Percentiles rank a stretch among this genome's conserved stretches.
Conservation (phyloP, 2,113 vertebrate genomes). For the Galemys pyrenaicus region DNA sequence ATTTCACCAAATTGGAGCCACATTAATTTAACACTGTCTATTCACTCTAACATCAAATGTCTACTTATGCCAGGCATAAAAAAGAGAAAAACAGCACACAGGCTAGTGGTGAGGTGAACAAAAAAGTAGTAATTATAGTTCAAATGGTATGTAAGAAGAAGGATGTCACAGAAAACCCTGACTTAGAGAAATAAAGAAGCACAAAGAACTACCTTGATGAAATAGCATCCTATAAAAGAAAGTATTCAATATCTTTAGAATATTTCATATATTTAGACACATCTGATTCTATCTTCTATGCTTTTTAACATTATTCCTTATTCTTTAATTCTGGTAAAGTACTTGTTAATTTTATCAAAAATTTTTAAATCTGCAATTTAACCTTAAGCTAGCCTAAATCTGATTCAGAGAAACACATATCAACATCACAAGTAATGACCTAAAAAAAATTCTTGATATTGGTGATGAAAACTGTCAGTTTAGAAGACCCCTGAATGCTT, state of each 20-base stretch:
- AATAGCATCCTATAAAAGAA: background rate
- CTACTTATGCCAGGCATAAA: background rate
- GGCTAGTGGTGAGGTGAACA: background rate
- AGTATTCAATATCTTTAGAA: background rate
- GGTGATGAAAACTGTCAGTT: background rate
- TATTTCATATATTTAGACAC: background rate
- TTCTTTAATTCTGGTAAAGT: constrained; percentile 3
- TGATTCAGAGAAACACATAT: background rate
- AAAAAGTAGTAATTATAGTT: background rate
- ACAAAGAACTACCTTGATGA: background rate
- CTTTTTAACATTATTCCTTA: background rate
- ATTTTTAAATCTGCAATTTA: background rate
- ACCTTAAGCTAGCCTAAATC: background rate
- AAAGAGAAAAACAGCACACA: background rate
- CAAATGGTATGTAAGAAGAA: background rate
- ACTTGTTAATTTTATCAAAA: background rate
- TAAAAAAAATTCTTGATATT: background rate
- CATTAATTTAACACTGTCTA: background rate
- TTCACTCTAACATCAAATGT: background rate
- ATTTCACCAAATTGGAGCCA: background rate
- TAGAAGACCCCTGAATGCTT: constrained; percentile 20
- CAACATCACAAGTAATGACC: background rate
- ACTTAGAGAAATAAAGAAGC: background rate
- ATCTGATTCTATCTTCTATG: background rate
- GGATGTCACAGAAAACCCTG: background rate